A percentile compares a stretch with the other conserved stretches of the same genome.
phyloP scores from a whole-genome alignment of 2,888 invertebrate genomes.

The Drosophila sordidula region DNA sequence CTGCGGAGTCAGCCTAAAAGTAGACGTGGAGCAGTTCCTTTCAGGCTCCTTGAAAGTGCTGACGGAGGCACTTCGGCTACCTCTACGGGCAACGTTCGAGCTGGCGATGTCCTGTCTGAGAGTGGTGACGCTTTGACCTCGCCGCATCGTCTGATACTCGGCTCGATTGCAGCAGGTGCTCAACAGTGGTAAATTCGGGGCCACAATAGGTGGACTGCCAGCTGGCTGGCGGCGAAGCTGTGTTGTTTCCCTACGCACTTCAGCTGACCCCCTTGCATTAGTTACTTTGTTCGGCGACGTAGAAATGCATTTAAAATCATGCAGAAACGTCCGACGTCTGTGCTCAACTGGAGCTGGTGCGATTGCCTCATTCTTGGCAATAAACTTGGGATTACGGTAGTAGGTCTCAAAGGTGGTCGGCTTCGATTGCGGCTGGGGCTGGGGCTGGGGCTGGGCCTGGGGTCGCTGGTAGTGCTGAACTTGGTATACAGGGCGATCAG shows the following conservation, averaged over 20 bases:
- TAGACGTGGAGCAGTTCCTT: slow-evolving; percentile 16
- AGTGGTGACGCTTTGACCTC: slow-evolving; percentile 27
- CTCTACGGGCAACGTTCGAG: background rate
- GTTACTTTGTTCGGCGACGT: slow-evolving; percentile 8
- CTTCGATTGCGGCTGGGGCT: background rate
- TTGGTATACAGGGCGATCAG: slow-evolving; percentile 69
- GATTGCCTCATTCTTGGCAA: background rate
- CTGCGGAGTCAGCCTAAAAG: slow-evolving; percentile 19
- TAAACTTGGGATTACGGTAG: slow-evolving; percentile 75
- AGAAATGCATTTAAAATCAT: slow-evolving; percentile 42
- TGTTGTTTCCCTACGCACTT: background rate
- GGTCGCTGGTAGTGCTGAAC: slow-evolving; percentile 54
- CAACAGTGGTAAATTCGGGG: slow-evolving; percentile 40
- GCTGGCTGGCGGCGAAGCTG: slow-evolving; percentile 7
- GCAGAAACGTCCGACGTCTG: slow-evolving; percentile 63
- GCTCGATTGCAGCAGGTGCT: slow-evolving; percentile 46
- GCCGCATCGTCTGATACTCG: slow-evolving; percentile 27
- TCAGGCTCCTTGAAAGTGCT: slow-evolving; percentile 4
- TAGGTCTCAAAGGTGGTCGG: slow-evolving; percentile 58
- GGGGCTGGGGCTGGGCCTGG: background rate
- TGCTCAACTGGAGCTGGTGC: slow-evolving; percentile 27
- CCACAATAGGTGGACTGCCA: background rate
- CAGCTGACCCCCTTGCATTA: background rate
- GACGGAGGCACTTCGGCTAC: slow-evolving; percentile 16
- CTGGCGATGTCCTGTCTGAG: background rate